These are phyloP conservation scores for Girardinichthys multiradiatus DNA, from an alignment of 2,113 vertebrate species.

Conservation along the genomic window DNA sequence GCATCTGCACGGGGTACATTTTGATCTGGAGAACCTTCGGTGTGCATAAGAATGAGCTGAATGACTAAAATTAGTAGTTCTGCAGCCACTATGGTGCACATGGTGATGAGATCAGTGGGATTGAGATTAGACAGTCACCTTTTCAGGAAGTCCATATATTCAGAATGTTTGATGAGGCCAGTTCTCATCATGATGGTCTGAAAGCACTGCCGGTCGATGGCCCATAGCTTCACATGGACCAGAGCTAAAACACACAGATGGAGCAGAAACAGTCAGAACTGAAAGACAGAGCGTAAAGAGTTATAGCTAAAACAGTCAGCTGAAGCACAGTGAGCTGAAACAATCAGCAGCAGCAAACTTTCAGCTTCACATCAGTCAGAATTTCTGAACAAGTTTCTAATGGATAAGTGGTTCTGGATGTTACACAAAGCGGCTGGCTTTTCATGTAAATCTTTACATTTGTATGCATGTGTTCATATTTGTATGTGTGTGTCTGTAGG, in stretches of 20 bases:
- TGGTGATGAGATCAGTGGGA: neutral
- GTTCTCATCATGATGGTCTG: conserved; percentile 99
- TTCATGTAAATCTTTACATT: no score
- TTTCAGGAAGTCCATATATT: conserved; percentile 98
- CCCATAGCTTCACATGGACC: conserved; percentile 95
- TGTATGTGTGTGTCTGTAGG: neutral
- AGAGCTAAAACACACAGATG: conserved; percentile 81
- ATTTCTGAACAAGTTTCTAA: no score
- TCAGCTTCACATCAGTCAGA: no score
- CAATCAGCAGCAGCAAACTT: no score
- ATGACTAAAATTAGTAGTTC: neutral
- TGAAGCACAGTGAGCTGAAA: no score
- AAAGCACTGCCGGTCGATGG: conserved; percentile 96
- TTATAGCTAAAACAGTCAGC: no score
- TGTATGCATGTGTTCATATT: neutral
- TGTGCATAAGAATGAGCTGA: no score
- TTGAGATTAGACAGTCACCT: conserved; percentile 85
- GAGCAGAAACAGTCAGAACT: neutral
- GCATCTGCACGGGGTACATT: no score
- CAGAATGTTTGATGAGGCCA: conserved; percentile 96
- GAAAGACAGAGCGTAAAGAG: no score
- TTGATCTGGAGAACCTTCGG: no score
- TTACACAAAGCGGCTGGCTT: no score
- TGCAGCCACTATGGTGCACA: neutral
- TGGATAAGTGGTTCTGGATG: no score